Evolutionary conservation across 2,113 vertebrate species (phyloP), one percentile per base, ranked within the genome.

Genomic region (Procavia capensis): DNA sequence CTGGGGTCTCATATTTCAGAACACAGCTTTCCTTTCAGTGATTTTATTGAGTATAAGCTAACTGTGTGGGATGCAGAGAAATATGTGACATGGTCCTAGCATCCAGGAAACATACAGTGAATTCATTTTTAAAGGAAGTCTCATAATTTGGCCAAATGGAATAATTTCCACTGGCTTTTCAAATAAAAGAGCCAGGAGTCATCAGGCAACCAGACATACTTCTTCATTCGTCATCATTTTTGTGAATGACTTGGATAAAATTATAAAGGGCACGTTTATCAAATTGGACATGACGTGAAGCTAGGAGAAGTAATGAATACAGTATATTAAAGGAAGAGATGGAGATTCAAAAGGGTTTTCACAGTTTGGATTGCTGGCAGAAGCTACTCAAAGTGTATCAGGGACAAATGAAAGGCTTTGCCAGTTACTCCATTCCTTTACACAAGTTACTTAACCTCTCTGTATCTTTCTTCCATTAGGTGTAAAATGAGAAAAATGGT

Each of bases 101-200:
- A 86, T 90, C 96, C 90, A 79, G n/a, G 31, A 57, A 78, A 74
- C 92, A 45, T 66, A 93, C 64, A 94, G 9, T 91, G 85, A 87
- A 72, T 90, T 91, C 93, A 59, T 94, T 96, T 93, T 72, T 43
- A 96, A 75, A 79, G 47, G 27, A 90, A 88, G 20, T 79, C 85
- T 90, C 79, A 66, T 87, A 90, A 92, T 93, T 93, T 94, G 70
- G 84, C 90, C 63, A 50, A 90, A n/a, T 64, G 27, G 45, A 96
- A 87, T 93, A 36, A 94, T 96, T 96, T 95, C 84, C 90, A 93
- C 22, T 85, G 50, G 85, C 39, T 59, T 41, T 84, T 25, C 25
- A 50, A 85, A 76, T 59, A 81, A 57, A 31, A 0, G 34, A 68
- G n/a, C 50, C 63, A n/a, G 45, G 47, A 91, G 59, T 76, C 80